Evolutionary conservation across 2,113 vertebrate genomes (phyloP).

Genomic region (Okapia johnstoni): DNA sequence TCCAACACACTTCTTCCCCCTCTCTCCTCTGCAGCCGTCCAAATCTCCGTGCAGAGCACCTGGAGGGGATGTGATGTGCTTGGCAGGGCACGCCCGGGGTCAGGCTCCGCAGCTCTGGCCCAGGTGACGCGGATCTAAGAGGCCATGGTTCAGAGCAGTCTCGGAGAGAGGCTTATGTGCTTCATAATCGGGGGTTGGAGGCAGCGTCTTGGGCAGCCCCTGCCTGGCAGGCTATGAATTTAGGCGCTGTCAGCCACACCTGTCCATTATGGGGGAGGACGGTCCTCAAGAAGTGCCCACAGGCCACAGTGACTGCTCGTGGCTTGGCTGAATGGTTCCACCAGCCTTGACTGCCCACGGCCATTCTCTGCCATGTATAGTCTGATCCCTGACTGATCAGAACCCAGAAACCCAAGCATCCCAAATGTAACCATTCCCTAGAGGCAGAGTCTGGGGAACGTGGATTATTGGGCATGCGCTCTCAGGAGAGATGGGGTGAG

Average conservation of each 20-base stretch:
- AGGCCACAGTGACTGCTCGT: not conserved
- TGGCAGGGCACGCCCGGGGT: slow-evolving; percentile 33
- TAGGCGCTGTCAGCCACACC: not conserved
- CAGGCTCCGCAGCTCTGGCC: not conserved
- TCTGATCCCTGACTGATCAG: no score
- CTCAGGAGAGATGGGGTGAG: not conserved
- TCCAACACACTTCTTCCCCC: slow-evolving; percentile 67
- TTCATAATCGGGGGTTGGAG: not conserved
- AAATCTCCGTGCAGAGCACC: slow-evolving; percentile 51
- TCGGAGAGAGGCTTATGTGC: slow-evolving; percentile 26
- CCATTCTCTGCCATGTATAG: not conserved
- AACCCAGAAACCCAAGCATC: not conserved
- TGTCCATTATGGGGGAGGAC: not conserved
- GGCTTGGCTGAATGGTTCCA: accelerated
- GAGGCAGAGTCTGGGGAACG: not conserved
- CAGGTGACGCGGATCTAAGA: slow-evolving; percentile 33
- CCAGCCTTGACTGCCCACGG: not conserved
- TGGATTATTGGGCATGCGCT: accelerated
- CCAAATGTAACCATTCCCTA: not conserved
- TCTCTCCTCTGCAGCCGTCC: not conserved
- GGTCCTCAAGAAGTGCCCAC: not conserved
- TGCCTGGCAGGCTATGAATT: not conserved
- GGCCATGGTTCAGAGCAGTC: slow-evolving; percentile 40
- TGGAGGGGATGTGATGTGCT: slow-evolving; percentile 58
- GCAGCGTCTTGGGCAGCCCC: not conserved